These are phyloP conservation scores for Ara ararauna DNA, from an alignment of 2,797 vertebrate genomes.

Conservation along the genomic window DNA sequence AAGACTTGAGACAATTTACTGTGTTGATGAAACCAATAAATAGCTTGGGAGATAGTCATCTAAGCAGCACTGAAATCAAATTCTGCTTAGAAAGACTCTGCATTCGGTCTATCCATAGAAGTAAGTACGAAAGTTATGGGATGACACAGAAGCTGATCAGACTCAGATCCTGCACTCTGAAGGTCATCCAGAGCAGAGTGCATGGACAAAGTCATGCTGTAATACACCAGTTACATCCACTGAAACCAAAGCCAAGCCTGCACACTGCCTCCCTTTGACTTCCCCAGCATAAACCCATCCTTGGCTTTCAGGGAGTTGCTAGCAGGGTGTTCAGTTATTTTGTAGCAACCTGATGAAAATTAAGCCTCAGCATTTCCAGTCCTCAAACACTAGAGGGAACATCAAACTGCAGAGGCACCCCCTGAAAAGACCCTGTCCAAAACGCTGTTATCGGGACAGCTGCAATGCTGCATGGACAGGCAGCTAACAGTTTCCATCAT, in stretches of 20 bases:
- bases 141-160: not conserved
- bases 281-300: not conserved
- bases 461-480: accelerated
- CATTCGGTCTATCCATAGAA: not conserved
- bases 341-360: not conserved
- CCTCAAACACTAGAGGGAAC: constrained; percentile 61
- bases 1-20: constrained; percentile 59
- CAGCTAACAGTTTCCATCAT: not conserved
- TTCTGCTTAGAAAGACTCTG: constrained; percentile 17
- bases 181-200: constrained; percentile 7
- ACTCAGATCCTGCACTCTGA: not conserved
- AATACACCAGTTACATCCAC: not conserved
- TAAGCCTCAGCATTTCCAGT: constrained; percentile 29
- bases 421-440: not conserved
- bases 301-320: not conserved
- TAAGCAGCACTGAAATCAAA: constrained; percentile 24
- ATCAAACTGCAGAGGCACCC: constrained; percentile 34
- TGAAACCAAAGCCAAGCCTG: not conserved
- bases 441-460: not conserved
- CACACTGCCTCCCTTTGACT: not conserved
- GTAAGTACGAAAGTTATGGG: not conserved
- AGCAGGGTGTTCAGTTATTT: not conserved
- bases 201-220: constrained; percentile 13
- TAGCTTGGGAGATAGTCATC: constrained; percentile 42
- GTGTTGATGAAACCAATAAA: constrained; percentile 69